Base-by-base conservation (phyloP, 2,113 vertebrate genomes). In the Agapornis roseicollis region DNA sequence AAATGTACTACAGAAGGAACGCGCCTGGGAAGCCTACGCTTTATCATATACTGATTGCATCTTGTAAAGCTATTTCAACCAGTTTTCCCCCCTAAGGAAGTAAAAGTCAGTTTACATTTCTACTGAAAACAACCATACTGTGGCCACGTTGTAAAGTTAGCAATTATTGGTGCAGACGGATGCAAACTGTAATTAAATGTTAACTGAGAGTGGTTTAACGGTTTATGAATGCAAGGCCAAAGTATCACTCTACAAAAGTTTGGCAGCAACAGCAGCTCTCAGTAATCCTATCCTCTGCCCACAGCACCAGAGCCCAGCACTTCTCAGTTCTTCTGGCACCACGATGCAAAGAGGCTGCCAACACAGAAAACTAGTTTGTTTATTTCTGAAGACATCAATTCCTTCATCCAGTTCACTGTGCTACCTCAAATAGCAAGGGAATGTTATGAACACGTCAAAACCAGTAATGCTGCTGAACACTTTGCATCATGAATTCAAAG, bases 151-250 rank as follows among this genome's bases (percentile, higher is more conserved):
- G 60, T 55, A 42, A 87, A 86, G 72, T 73, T 35, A 64, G 39
- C 22, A 73, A 80, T 88, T 66, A 50, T 6, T 55, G 69, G 77
- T 56, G 65, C 55, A 90, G 28, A 69, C 47, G 92, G 61, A 84
- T 44, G 60, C n/a, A 84, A 88, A 89, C 10, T 29, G 33, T n/a
- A 96, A 94, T 92, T 90, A 93, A 93, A 94, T 28, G 80, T 63
- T 85, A 93, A 17, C 88, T 61, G 52, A 90, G n/a, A 84, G 65
- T 44, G 55, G 69, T 78, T 94, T 90, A 91, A 93, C 5, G 1
- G 72, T 95, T 94, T 96, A 90, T 37, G 31, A 93, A 90, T 47
- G 28, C 31, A 61, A 86, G 93, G 72, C 35, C 82, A 84, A 94
- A 94, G 76, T 8, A 92, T 68, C 2, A 22, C 47, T 58, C 50